phyloP scores from a whole-genome alignment of 2,797 vertebrate species.

The Clarias laeviceps region DNA sequence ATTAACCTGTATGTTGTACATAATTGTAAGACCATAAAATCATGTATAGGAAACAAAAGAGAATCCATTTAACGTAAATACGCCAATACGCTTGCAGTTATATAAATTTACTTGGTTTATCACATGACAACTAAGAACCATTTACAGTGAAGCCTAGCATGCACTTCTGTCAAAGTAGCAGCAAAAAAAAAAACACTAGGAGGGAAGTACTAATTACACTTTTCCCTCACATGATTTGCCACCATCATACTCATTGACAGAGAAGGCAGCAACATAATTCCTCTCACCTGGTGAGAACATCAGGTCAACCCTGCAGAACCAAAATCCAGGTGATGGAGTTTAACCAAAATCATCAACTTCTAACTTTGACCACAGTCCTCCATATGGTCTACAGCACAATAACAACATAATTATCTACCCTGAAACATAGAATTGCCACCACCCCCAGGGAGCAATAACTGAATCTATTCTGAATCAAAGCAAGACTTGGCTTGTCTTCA shows the following conservation, averaged over 20 bases:
- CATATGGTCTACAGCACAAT: neutral
- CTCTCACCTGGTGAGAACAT: neutral
- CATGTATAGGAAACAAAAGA: neutral
- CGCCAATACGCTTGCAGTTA: neutral
- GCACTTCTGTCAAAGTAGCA: neutral
- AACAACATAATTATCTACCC: neutral
- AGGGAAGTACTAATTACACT: neutral
- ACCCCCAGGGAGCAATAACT: neutral
- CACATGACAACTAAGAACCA: neutral
- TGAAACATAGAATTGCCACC: neutral
- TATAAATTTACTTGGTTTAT: neutral
- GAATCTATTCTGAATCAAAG: neutral
- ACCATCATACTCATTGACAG: neutral
- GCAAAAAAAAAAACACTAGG: no score
- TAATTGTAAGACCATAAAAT: neutral
- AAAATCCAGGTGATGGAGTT: neutral
- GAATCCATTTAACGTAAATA: neutral
- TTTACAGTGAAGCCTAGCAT: no score
- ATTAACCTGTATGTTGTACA: no score
- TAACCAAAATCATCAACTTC: neutral
- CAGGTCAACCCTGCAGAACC: neutral
- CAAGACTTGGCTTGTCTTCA: no score
- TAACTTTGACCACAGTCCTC: neutral
- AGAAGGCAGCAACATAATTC: no score
- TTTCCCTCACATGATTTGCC: neutral